Conservation (phyloP, 1,140 invertebrate species). For the Oppia nitens region DNA sequence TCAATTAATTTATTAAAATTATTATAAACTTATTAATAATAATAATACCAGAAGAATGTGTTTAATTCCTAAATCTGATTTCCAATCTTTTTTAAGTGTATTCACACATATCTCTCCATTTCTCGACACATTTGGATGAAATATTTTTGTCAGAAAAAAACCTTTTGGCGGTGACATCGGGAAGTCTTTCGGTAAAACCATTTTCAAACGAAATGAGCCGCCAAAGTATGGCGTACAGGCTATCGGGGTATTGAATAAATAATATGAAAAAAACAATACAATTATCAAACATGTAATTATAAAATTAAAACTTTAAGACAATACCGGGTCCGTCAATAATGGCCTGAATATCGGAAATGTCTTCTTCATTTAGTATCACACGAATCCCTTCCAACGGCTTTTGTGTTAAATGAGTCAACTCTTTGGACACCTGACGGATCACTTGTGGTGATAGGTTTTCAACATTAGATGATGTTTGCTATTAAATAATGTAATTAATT, state of each 20-base stretch:
- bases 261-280: conserved; percentile 8
- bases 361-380: conserved; percentile 62
- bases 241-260: too few relatives aligned
- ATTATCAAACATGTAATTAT: neutral
- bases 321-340: conserved; percentile 68
- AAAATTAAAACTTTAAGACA: neutral
- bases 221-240: conserved; percentile 68
- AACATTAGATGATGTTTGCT: conserved; percentile 45
- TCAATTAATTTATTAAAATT: neutral
- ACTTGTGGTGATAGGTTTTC: conserved; percentile 87
- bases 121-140: conserved; percentile 87
- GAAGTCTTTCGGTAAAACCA: conserved; percentile 80
- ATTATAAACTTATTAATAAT: too few relatives aligned
- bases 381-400: conserved; percentile 74
- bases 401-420: conserved; percentile 54
- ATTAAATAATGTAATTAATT: neutral
- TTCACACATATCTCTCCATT: conserved; percentile 95
- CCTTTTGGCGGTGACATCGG: conserved; percentile 82
- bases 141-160: conserved; percentile 89
- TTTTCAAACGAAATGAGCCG: conserved; percentile 70
- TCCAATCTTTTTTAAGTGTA: conserved; percentile 93
- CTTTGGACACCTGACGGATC: conserved; percentile 61
- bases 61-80: conserved; percentile 83
- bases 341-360: conserved; percentile 80
- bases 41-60: conserved; percentile 76